Conservation (phyloP, 2,113 vertebrate species). For the Mirounga angustirostris region DNA sequence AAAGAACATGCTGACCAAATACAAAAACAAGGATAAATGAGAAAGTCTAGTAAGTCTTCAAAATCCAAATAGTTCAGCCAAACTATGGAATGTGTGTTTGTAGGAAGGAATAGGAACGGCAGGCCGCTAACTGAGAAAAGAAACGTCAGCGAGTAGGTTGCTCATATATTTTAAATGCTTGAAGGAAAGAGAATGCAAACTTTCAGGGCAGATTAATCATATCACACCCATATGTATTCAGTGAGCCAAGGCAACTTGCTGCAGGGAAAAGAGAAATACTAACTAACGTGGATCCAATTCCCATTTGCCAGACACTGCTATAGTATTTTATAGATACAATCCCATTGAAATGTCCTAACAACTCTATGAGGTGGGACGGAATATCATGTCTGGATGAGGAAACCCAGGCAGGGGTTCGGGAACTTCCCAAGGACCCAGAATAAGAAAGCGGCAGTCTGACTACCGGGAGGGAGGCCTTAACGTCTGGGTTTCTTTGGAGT, state of each 20-base stretch:
- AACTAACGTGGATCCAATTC: background rate
- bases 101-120: background rate
- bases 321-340: background rate
- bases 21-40: background rate
- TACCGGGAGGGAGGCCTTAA: background rate
- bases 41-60: background rate
- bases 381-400: background rate
- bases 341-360: background rate
- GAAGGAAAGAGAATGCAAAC: slow-evolving; percentile 32
- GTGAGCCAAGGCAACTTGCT: slow-evolving; percentile 53
- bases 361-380: background rate
- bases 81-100: background rate
- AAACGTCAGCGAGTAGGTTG: background rate
- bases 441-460: background rate
- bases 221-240: slow-evolving; percentile 21
- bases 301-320: background rate
- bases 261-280: background rate
- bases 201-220: slow-evolving; percentile 48
- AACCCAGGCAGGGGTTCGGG: background rate
- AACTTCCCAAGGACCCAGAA: background rate
- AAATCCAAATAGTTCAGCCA: background rate
- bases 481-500: background rate
- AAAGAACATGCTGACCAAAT: background rate
- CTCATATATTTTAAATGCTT: slow-evolving; percentile 26
- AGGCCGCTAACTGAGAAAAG: background rate